Percentiles rank a stretch among this genome's conserved stretches.
Conservation (phyloP, 2,113 vertebrate genomes). For the Oxyura jamaicensis region DNA sequence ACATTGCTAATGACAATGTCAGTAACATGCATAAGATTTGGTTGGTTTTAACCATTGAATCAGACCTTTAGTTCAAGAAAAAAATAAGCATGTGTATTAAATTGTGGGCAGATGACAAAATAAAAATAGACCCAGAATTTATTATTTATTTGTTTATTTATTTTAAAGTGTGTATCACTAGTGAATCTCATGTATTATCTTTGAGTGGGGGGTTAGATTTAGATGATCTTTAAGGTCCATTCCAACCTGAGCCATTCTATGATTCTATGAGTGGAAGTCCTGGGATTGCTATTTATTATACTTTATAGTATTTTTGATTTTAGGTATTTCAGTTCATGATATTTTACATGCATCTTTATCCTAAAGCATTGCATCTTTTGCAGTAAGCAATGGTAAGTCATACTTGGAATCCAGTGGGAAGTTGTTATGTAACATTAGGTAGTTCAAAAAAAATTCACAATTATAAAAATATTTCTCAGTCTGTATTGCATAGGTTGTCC, state of each 20-base stretch:
- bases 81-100: not conserved
- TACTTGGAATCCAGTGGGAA: not conserved
- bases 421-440: not conserved
- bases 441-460: not conserved
- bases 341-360: not conserved
- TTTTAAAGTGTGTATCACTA: not conserved
- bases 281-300: constrained; percentile 21
- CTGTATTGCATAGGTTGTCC: not conserved
- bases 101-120: constrained; percentile 9
- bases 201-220: not conserved
- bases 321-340: not conserved
- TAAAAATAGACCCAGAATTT: constrained; percentile 22
- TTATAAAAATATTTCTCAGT: not conserved
- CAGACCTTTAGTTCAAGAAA: not conserved
- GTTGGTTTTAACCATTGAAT: constrained; percentile 12
- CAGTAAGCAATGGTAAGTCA: not conserved
- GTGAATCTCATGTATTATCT: constrained; percentile 54
- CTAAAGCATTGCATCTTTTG: not conserved
- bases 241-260: too few relatives aligned
- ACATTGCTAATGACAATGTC: not conserved
- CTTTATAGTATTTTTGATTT: constrained; percentile 37
- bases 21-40: not conserved
- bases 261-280: not conserved
- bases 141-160: not conserved
- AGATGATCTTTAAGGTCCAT: too few relatives aligned